phyloP scores from a whole-genome alignment of 2,113 vertebrate species.

The Apodemus speciosus region DNA sequence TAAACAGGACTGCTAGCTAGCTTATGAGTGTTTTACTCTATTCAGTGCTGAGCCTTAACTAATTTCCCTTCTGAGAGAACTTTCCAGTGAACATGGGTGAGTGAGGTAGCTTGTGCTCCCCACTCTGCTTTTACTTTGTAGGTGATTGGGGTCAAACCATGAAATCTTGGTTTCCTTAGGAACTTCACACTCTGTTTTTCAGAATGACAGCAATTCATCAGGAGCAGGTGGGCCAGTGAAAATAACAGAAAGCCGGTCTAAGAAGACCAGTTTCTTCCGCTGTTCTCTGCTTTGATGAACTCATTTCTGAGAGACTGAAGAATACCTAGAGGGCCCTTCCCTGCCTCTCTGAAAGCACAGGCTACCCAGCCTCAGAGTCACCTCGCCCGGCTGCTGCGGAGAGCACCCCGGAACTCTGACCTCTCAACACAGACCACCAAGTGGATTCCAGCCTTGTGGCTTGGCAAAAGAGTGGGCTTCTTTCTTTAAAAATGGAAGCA shows the following conservation, averaged over 20 bases:
- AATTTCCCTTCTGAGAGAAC: constrained; percentile 12
- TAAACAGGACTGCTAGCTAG: constrained; percentile 18
- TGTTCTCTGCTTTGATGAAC: constrained; percentile 94
- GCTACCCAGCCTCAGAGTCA: constrained; percentile 86
- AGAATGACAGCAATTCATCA: constrained; percentile 92
- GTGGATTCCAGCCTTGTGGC: constrained; percentile 79
- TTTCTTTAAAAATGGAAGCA: constrained; percentile 83
- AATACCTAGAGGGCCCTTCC: constrained; percentile 84
- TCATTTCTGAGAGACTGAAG: constrained; percentile 85
- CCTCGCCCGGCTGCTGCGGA: constrained; percentile 87
- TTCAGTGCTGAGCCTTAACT: not conserved
- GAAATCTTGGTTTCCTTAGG: constrained; percentile 43
- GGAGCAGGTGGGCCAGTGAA: constrained; percentile 93
- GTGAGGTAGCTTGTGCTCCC: not conserved
- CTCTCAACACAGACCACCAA: constrained; percentile 73
- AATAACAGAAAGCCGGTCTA: constrained; percentile 97
- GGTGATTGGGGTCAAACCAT: not conserved
- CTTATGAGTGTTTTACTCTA: not conserved
- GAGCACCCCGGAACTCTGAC: constrained; percentile 85
- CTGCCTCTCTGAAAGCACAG: constrained; percentile 90
- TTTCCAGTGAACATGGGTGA: not conserved
- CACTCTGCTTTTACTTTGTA: constrained; percentile 6
- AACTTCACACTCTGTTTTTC: constrained; percentile 63
- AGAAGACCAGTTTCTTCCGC: constrained; percentile 96
- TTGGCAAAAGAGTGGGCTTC: constrained; percentile 81